These are phyloP conservation scores for Acanthiza pusilla DNA, from an alignment of 2,797 vertebrate species.

Conservation along the genomic window DNA sequence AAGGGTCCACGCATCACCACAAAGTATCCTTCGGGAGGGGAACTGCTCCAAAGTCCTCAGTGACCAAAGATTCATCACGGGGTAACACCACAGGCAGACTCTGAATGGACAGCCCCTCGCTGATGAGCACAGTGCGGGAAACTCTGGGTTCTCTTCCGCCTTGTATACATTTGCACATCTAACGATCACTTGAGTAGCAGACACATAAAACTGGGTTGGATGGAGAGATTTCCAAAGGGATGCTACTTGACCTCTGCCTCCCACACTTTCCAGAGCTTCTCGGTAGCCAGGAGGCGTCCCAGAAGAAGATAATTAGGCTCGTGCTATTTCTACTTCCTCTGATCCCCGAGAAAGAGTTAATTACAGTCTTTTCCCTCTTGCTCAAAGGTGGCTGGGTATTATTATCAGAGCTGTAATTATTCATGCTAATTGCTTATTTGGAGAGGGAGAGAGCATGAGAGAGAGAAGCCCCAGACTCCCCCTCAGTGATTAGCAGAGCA, in stretches of 20 bases:
- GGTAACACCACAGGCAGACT: not conserved
- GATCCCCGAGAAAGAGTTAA: slow-evolving; percentile 71
- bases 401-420: slow-evolving; percentile 70
- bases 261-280: not conserved
- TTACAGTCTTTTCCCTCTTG: slow-evolving; percentile 61
- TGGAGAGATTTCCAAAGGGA: not conserved
- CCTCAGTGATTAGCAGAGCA: not conserved
- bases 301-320: slow-evolving; percentile 25
- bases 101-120: not conserved
- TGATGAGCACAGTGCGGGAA: not conserved
- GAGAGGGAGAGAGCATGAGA: slow-evolving; percentile 25
- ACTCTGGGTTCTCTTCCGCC: not conserved
- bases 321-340: slow-evolving; percentile 26
- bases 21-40: rapidly evolving
- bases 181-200: not conserved
- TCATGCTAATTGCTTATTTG: slow-evolving; percentile 74
- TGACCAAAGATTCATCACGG: not conserved
- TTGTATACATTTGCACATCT: not conserved
- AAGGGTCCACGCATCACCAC: not conserved
- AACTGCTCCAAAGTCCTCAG: not conserved
- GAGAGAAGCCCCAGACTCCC: slow-evolving; percentile 5
- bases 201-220: not conserved
- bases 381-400: slow-evolving; percentile 68
- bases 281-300: not conserved
- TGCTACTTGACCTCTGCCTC: not conserved